phyloP scores from a whole-genome alignment of 2,113 vertebrate genomes.

The Eurystomus gularis region DNA sequence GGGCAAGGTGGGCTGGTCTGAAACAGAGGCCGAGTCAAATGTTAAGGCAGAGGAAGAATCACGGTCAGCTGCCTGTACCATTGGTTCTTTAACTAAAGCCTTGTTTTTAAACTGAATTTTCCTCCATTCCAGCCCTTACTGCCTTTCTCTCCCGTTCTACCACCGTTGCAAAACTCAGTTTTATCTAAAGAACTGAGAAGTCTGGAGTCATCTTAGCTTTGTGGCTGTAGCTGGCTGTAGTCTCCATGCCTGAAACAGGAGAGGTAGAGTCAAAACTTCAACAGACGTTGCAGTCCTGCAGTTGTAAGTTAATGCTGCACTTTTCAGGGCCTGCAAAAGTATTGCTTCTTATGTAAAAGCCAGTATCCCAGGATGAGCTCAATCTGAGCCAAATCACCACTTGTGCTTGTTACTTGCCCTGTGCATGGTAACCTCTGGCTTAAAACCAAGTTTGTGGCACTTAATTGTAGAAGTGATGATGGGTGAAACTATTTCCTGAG shows the following conservation, averaged over 20 bases:
- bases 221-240: not conserved
- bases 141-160: not conserved
- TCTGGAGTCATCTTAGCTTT: not conserved
- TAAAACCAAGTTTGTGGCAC: not conserved
- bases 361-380: not conserved
- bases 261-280: not conserved
- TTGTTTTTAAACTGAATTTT: not conserved
- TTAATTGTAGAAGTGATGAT: not conserved
- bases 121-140: not conserved
- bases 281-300: not conserved
- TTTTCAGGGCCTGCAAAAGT: not conserved
- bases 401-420: not conserved
- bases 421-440: not conserved
- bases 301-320: not conserved
- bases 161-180: not conserved
- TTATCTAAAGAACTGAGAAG: not conserved
- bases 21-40: not conserved
- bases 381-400: not conserved
- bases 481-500: conserved; percentile 13
- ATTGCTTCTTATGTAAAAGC: not conserved
- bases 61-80: not conserved
- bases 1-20: not conserved
- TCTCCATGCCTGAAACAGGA: not conserved
- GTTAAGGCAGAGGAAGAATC: not conserved
- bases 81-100: not conserved